Percentiles rank a stretch among this genome's conserved stretches.
These are phyloP conservation scores for Plagiodera versicolora DNA, from an alignment of 2,888 invertebrate species.

Conservation along the genomic window DNA sequence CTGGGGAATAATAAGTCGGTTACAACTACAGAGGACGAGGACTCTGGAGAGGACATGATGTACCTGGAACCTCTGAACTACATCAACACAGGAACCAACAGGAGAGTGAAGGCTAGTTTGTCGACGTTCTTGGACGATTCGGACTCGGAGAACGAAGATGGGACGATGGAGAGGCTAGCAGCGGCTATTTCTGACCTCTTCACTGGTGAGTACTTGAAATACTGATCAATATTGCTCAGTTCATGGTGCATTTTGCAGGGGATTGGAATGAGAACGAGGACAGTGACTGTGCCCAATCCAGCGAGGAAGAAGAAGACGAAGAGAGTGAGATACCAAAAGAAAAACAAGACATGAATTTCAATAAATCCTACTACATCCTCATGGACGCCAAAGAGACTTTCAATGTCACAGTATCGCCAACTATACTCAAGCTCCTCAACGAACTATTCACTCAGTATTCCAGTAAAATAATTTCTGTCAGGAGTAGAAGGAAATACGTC, in stretches of 20 bases:
- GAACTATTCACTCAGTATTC: conserved; percentile 52
- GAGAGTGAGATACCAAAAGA: conserved; percentile 36
- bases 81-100: conserved; percentile 43
- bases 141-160: conserved; percentile 74
- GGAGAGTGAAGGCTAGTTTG: conserved; percentile 57
- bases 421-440: conserved; percentile 59
- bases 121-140: conserved; percentile 64
- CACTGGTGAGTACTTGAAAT: conserved; percentile 59
- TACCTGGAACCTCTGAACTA: conserved; percentile 51
- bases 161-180: conserved; percentile 69
- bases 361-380: conserved; percentile 67
- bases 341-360: conserved; percentile 37
- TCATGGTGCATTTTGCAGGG: too few relatives aligned
- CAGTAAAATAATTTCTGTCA: conserved; percentile 52
- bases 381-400: conserved; percentile 69
- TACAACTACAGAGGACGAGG: conserved; percentile 50
- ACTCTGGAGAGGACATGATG: conserved; percentile 54
- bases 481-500: conserved; percentile 51
- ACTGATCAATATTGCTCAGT: too few relatives aligned
- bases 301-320: conserved; percentile 56
- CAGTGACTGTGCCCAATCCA: conserved; percentile 58
- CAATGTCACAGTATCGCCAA: conserved; percentile 70
- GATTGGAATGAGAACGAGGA: conserved; percentile 56
- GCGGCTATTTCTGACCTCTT: conserved; percentile 77
- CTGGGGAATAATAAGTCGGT: conserved; percentile 41